Conservation (phyloP, 2,888 invertebrate species). For the Rotaria socialis region DNA sequence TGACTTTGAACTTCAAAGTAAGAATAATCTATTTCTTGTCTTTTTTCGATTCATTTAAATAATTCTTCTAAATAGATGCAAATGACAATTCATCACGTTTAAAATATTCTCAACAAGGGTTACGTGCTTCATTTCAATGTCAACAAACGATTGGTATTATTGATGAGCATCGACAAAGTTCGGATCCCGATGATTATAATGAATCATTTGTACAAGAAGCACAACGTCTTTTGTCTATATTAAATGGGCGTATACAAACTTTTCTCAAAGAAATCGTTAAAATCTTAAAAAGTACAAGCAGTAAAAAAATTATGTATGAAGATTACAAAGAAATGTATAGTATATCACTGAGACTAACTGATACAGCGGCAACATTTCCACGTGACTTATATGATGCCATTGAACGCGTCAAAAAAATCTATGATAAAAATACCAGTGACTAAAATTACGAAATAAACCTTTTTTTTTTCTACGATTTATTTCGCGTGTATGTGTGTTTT, state of each 20-base stretch:
- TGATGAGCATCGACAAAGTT: neutral
- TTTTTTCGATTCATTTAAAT: too few relatives aligned
- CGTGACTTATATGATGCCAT: neutral
- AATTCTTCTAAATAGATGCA: neutral
- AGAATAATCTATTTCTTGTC: neutral
- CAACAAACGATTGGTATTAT: neutral
- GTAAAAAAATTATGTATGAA: neutral
- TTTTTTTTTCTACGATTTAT: neutral
- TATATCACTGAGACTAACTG: neutral
- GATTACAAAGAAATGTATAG: constrained; percentile 33
- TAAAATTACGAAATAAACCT: neutral
- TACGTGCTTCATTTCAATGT: neutral
- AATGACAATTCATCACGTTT: constrained; percentile 4
- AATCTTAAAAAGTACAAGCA: constrained; percentile 1
- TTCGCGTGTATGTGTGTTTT: neutral
- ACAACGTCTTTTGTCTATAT: neutral
- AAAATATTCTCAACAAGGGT: constrained; percentile 24
- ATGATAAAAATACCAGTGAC: constrained; percentile 11
- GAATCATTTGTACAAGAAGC: constrained; percentile 3
- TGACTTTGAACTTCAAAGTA: constrained; percentile 33
- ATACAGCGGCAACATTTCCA: neutral
- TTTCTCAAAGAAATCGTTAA: constrained; percentile 26
- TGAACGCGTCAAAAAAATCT: neutral
- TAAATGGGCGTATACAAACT: constrained; percentile 24
- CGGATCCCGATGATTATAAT: neutral